Evolutionary conservation across 2,888 invertebrate genomes (phyloP).

Genomic region (Drosophila greeni): DNA sequence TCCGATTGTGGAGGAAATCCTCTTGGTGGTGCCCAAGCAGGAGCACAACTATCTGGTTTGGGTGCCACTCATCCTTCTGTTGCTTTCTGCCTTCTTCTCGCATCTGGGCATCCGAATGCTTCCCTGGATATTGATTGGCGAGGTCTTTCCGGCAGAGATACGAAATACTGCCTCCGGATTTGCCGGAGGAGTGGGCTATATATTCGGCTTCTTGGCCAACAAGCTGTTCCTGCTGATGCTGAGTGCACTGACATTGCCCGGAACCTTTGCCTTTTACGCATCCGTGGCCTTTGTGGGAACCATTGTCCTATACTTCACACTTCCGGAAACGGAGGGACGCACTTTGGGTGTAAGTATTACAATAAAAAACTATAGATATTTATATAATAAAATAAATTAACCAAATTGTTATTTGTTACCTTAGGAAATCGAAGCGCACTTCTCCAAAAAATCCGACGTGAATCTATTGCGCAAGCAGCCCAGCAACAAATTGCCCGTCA

Average conservation of each 20-base stretch:
- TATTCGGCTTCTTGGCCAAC: slow-evolving; percentile 87
- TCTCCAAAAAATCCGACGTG: slow-evolving; percentile 74
- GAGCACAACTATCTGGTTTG: slow-evolving; percentile 81
- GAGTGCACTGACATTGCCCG: slow-evolving; percentile 82
- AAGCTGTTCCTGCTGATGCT: slow-evolving; percentile 86
- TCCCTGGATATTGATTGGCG: slow-evolving; percentile 90
- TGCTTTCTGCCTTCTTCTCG: slow-evolving; percentile 84
- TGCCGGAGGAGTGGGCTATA: slow-evolving; percentile 86
- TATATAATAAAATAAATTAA: neutral
- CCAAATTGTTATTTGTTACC: slow-evolving; percentile 16
- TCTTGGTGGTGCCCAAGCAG: slow-evolving; percentile 76
- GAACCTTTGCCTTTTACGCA: slow-evolving; percentile 86
- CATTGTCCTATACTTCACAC: slow-evolving; percentile 83
- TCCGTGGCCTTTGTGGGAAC: slow-evolving; percentile 83
- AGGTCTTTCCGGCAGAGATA: slow-evolving; percentile 85
- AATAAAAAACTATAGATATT: neutral
- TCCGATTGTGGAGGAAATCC: slow-evolving; percentile 61
- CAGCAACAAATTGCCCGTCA: slow-evolving; percentile 24
- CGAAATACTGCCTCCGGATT: slow-evolving; percentile 86
- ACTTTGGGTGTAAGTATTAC: slow-evolving; percentile 79
- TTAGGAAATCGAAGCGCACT: slow-evolving; percentile 77
- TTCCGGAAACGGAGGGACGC: slow-evolving; percentile 92
- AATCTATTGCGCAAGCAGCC: slow-evolving; percentile 67
- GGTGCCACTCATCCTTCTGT: slow-evolving; percentile 84
- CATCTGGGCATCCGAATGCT: slow-evolving; percentile 84